These are phyloP conservation scores for Clavelina lepadiformis DNA, from an alignment of 23 tunicate species.

Conservation along the genomic window DNA sequence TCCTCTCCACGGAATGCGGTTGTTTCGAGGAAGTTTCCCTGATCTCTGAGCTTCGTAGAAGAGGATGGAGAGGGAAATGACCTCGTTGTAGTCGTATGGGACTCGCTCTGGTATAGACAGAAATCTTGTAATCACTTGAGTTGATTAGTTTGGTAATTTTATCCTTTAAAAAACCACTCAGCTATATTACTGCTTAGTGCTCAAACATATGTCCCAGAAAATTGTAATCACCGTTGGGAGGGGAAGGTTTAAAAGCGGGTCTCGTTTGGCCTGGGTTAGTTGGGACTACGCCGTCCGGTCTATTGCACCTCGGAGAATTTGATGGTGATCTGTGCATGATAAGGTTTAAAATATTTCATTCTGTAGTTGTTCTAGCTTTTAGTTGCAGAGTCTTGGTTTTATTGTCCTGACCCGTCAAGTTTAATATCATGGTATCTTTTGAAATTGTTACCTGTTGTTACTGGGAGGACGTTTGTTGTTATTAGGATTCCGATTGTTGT, in stretches of 20 bases:
- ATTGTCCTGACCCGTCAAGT: not conserved
- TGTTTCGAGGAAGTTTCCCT: conserved; percentile 69
- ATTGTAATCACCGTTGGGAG: conserved; percentile 41
- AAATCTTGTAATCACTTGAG: not conserved
- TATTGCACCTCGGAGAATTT: conserved; percentile 39
- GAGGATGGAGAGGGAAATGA: conserved; percentile 84
- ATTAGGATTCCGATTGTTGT: conserved; percentile 4
- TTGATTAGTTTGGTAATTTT: not conserved
- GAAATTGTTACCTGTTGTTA: conserved; percentile 17
- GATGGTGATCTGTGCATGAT: conserved; percentile 24
- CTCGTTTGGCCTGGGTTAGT: conserved; percentile 46
- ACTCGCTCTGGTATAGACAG: conserved; percentile 16
- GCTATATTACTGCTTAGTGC: not conserved
- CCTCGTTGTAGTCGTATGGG: conserved; percentile 91
- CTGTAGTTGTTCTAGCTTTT: conserved; percentile 2
- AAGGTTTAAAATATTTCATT: not conserved
- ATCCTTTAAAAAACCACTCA: not conserved
- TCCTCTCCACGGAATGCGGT: conserved; percentile 97
- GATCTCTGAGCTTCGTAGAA: conserved; percentile 99
- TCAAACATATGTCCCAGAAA: not conserved
- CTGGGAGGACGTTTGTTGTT: conserved; percentile 12
- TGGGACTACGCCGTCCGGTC: conserved; percentile 33
- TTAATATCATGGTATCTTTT: conserved; percentile 9
- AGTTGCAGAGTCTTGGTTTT: conserved; percentile 10
- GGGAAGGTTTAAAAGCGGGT: conserved; percentile 45